Base-by-base conservation (phyloP, 2,888 invertebrate genomes). In the Plemyria rubiginata region DNA sequence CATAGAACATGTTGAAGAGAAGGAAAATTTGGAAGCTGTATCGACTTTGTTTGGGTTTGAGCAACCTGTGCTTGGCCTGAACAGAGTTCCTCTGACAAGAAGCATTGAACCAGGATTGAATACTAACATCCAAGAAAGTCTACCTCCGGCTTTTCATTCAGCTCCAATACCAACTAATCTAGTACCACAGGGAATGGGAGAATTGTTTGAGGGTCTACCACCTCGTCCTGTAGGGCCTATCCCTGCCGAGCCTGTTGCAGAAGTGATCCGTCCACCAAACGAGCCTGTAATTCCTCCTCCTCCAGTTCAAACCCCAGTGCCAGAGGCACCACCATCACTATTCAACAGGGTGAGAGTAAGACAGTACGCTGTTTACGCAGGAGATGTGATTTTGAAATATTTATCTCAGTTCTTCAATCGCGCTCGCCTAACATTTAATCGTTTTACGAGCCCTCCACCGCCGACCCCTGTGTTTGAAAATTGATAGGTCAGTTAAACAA, bases 331-430 rank as follows among this genome's bases (percentile, higher is more conserved):
- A 4, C 64, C 52, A 36, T 13, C 52, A 7, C 29, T 60, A 22
- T 57, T 60, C 4, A 38, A 60, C 49, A 78, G 8, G 40, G 77
- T 3, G 67, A 79, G 67, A 81, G 86, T 15, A 81, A 85, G 8
- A 79, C 40, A 78, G 49, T 76, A 84, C 43, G 86, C 84, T 15
- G 68, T 87, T 45, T 82, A 85, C 60, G 84, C 84, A 36, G 87
- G 89, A n/a, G 86, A 86, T 13, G 77, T 87, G 45, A 77, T 91
- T 49, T 72, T 89, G 29, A 81, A 86, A 65, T 73, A 87, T 12
- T 65, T 91, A 67, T 79, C 85, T 9, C 82, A 86, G 61, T 79
- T 90, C 57, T 74, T 90, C 50, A 80, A 76, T 49, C 84, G 81
- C 45, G 84, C 84, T 29, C 77, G 81, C 1, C 69, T 76, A 11